These are phyloP conservation scores for Nannospalax galili DNA, from an alignment of 2,113 vertebrate species.

Conservation along the genomic window DNA sequence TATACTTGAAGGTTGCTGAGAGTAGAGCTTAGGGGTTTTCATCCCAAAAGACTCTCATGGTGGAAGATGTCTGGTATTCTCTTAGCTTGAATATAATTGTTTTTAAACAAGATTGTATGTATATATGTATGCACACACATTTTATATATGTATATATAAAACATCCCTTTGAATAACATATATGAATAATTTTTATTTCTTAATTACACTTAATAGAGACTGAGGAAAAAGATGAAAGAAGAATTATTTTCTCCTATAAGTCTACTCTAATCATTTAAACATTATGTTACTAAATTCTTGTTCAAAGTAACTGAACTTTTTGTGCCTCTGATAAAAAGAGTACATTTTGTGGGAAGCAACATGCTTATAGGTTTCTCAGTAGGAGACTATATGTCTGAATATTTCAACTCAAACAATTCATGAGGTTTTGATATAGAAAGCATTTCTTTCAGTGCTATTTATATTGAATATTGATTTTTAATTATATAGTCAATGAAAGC, in stretches of 20 bases:
- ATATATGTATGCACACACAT: no score
- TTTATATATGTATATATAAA: no score
- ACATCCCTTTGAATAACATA: no score
- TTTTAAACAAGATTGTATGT: no score
- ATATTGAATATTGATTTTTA: not conserved
- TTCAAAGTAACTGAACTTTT: not conserved
- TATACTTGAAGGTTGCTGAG: not conserved
- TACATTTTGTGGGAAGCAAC: not conserved
- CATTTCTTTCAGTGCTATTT: not conserved
- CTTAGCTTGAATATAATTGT: not conserved
- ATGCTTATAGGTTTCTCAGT: not conserved
- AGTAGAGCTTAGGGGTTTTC: not conserved
- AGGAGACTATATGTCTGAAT: not conserved
- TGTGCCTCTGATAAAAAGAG: not conserved
- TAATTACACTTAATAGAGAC: not conserved
- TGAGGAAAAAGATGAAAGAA: not conserved
- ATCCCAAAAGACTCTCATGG: not conserved
- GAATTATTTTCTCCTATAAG: no score
- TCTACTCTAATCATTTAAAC: no score
- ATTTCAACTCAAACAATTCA: not conserved
- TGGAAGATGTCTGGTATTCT: not conserved
- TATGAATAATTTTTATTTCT: not conserved
- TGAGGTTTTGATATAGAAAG: not conserved
- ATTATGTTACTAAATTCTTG: no score
- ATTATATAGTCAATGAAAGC: not conserved